Evolutionary conservation across 92 coral and sea anemone genomes (phyloP), one percentile per base, ranked within the genome.

Genomic region (Blastomussa wellsi): DNA sequence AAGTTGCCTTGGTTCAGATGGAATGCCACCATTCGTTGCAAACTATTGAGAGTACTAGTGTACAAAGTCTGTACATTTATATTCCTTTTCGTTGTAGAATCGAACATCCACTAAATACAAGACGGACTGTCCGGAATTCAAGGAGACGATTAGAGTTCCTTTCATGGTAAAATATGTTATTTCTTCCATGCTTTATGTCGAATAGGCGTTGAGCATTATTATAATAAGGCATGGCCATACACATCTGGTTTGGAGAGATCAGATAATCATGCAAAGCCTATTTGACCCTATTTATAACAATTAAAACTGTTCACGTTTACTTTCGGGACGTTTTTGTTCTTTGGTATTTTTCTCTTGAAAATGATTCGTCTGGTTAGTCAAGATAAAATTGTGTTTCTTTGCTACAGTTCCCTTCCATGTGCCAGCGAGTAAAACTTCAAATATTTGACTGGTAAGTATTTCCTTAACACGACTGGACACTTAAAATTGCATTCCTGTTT

Each of bases 371-470:
- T 8, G 11, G 49, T 3, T 44, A 52, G 3, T 52, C 59, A 52
- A 3, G 24, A 0, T 8, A 49, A 39, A 52, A 38, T 57, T 19
- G 79, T 41, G 37, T 47, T 33, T 64, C 35, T 39, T 24, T 71
- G 1, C 19, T 79, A 35, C 82, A 95, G 98, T 95, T 90, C 55
- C 98, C 98, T 8, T 94, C 98, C 7, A 92, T 95, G 93, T 95
- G 98, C 67, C 94, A 92, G 81, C 85, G 88, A 42, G 74, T 90
- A 35, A 95, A 95, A 53, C 37, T 95, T 0, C 98, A 95, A 51
- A 72, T 95, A 57, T 92, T 93, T 73, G 98, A 95, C 81, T 90
- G 94, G 98, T 95, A 77, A 91, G 93, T 76, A 79, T 29, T 55
- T 62, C 1, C 9, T 12, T 4, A 57, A 5, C 28, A 57, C 31